Conservation (phyloP, 2,888 invertebrate genomes). For the Eudasyphora cyanicolor region DNA sequence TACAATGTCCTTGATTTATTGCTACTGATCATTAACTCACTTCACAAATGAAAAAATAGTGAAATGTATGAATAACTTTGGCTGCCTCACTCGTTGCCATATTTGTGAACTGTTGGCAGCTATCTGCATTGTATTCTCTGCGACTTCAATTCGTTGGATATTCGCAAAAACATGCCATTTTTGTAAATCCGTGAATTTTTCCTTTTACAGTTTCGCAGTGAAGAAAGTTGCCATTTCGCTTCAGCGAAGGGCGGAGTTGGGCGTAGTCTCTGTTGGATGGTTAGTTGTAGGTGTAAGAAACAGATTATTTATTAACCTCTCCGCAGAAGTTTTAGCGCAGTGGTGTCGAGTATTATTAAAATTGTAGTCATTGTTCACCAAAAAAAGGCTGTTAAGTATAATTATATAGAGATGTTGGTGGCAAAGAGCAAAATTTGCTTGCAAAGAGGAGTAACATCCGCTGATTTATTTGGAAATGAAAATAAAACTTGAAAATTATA, state of each 20-base stretch:
- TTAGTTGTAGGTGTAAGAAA: constrained; percentile 57
- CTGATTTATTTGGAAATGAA: no score
- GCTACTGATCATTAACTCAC: no score
- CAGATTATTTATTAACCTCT: constrained; percentile 61
- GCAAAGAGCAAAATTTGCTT: background rate
- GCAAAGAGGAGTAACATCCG: no score
- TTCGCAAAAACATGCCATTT: background rate
- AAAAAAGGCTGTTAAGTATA: background rate
- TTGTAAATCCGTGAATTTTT: background rate
- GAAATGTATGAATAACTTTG: no score
- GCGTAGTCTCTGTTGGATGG: background rate
- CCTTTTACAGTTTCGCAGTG: no score
- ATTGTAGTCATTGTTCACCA: background rate
- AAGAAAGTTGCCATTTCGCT: background rate
- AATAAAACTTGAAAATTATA: no score
- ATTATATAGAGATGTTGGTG: background rate
- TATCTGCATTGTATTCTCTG: background rate
- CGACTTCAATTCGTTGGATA: background rate
- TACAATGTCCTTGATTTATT: no score
- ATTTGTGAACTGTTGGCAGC: background rate
- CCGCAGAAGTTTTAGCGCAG: background rate
- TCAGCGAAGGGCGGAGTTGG: background rate
- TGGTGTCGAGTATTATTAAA: background rate
- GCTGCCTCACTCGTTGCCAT: background rate
- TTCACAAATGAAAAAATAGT: no score